Evolutionary conservation across 2,797 vertebrate species (phyloP).

Genomic region (Amniataba percoides): DNA sequence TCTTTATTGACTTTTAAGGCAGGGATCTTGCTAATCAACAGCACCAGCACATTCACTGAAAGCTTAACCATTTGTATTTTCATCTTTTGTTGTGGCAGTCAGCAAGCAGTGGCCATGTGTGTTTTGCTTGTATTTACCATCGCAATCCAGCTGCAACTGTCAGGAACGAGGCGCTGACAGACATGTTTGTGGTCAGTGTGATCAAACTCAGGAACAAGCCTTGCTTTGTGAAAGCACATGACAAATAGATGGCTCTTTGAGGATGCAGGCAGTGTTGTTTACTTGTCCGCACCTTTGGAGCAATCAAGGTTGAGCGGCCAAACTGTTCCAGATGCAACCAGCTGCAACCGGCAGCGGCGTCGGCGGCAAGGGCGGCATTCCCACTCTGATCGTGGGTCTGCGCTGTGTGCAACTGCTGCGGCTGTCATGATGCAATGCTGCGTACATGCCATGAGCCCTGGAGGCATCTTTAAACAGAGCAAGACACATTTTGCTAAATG

Average conservation of each 20-base stretch:
- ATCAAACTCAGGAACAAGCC: constrained; percentile 40
- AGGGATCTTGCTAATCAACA: not conserved
- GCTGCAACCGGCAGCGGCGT: constrained; percentile 24
- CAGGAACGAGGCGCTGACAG: constrained; percentile 35
- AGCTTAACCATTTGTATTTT: constrained; percentile 3
- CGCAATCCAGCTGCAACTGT: constrained; percentile 28
- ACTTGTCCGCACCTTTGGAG: constrained; percentile 26
- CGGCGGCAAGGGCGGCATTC: constrained; percentile 14
- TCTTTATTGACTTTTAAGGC: not conserved
- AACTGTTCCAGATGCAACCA: constrained; percentile 46
- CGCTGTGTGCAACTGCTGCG: constrained; percentile 46
- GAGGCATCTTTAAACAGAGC: constrained; percentile 60
- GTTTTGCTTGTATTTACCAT: constrained; percentile 24
- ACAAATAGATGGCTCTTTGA: constrained; percentile 15
- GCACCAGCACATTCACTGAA: not conserved
- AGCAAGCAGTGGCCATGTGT: constrained; percentile 13
- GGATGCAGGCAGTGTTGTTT: constrained; percentile 35
- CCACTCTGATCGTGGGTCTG: constrained; percentile 50
- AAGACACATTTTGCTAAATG: constrained; percentile 50
- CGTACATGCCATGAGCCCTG: constrained; percentile 44
- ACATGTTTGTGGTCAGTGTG: constrained; percentile 40
- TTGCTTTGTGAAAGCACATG: constrained; percentile 16
- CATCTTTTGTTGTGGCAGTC: constrained; percentile 7
- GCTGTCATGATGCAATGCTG: constrained; percentile 72
- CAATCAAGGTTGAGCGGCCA: constrained; percentile 33